Base-by-base conservation (phyloP, 2,797 vertebrate genomes). In the Oreonectes daqikongensis region DNA sequence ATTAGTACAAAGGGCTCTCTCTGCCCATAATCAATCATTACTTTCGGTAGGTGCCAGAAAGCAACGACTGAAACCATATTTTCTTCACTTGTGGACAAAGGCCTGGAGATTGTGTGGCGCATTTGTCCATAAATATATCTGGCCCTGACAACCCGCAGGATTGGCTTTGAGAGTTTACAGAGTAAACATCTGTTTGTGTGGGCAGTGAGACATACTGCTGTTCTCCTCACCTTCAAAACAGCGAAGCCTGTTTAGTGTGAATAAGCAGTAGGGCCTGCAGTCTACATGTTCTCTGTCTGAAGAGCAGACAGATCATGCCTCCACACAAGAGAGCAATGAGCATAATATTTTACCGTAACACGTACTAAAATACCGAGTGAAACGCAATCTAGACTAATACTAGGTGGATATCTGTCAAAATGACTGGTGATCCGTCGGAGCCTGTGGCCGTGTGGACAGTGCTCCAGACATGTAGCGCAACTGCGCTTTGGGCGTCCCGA, bases 11-110 rank as follows among this genome's bases (percentile, higher is more conserved):
- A 87, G 88, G 90, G 88, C 86, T 91, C 75, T 90, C 85, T 88
- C 86, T 87, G 87, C 88, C 90, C 86, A 88, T 90, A 93, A 94
- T 92, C 93, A 94, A 94, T 92, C 91, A 93, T 90, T 88, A 85
- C 86, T 87, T 91, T 90, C 86, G 89, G 88, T 85, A 85, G 78
- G 72, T 86, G 88, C 87, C 89, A 76, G 53, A 77, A 84, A 84
- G 79, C 89, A 92, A 89, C 83, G 70, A 86, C 90, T 89, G 88
- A 91, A 93, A 91, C 89, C 87, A 82, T 20, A 88, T 90, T 92
- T 90, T 84, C 87, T 80, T 91, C 86, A 91, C 87, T 87, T 88
- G 84, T 89, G 82, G 83, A 93, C 89, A 91, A 91, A 91, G 89
- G 88, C 84, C 89, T 89, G 82, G 86, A 90, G 90, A 92, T 91